These are phyloP conservation scores for Pachymerium ferrugineum DNA, from an alignment of 2,888 invertebrate species.

Conservation along the genomic window DNA sequence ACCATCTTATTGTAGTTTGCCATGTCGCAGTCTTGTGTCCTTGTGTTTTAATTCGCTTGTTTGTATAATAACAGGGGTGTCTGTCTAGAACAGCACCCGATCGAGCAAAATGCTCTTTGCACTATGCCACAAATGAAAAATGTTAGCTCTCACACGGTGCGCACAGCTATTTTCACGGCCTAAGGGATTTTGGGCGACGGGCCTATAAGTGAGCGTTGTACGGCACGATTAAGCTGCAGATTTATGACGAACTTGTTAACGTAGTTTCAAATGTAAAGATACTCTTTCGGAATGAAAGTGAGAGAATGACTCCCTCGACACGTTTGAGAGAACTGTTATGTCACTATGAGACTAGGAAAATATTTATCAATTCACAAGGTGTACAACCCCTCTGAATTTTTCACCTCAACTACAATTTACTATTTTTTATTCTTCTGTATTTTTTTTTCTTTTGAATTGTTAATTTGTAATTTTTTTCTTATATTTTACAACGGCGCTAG, in stretches of 20 bases:
- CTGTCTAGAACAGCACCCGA: neutral
- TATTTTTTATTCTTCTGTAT: too few relatives aligned
- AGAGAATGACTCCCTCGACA: constrained; percentile 6
- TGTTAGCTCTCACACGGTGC: neutral
- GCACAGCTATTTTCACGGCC: constrained; percentile 17
- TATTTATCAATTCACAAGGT: neutral
- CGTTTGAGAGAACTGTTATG: neutral
- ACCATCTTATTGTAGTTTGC: neutral
- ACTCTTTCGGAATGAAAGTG: constrained; percentile 11
- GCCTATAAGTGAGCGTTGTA: constrained; percentile 17
- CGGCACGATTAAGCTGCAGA: constrained; percentile 11
- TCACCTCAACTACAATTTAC: too few relatives aligned
- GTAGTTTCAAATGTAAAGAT: constrained; percentile 5
- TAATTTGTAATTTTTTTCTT: too few relatives aligned
- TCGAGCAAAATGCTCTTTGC: neutral
- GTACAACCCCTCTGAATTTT: too few relatives aligned
- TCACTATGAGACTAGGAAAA: neutral
- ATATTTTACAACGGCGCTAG: too few relatives aligned
- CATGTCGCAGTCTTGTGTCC: neutral
- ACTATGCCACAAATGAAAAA: neutral
- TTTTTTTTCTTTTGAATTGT: too few relatives aligned
- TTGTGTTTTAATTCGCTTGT: constrained; percentile 2
- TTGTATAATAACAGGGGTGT: neutral
- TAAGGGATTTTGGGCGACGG: constrained; percentile 1
- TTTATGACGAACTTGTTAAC: constrained; percentile 6